Percentiles rank a stretch among this genome's conserved stretches.
Evolutionary conservation across 2,113 vertebrate species (phyloP).

Genomic region (Trematocara stigmaticum): DNA sequence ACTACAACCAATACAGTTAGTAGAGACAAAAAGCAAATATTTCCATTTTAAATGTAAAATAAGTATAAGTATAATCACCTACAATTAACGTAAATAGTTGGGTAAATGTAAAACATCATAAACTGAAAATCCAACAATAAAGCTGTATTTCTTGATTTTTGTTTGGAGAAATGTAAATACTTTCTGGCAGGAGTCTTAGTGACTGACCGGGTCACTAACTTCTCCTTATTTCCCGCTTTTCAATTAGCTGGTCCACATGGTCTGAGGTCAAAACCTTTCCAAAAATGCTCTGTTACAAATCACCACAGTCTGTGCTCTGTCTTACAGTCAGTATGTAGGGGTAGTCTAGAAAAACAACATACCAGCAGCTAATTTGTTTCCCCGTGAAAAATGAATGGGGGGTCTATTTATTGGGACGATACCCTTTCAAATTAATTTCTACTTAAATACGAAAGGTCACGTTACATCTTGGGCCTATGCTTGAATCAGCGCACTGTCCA

Average conservation of each 20-base stretch:
- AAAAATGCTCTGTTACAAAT: not conserved
- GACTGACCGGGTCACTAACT: not conserved
- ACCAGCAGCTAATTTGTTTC: slow-evolving; percentile 32
- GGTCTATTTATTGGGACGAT: not conserved
- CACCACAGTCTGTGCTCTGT: not conserved
- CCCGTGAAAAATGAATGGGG: slow-evolving; percentile 20
- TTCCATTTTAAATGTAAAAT: not conserved
- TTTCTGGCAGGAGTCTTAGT: not conserved
- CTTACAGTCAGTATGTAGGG: not conserved
- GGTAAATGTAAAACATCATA: not conserved
- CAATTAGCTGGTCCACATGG: slow-evolving; percentile 20
- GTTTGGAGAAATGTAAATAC: not conserved
- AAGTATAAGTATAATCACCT: not conserved
- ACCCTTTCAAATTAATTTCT: slow-evolving; percentile 13
- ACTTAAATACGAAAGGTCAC: not conserved
- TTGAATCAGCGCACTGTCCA: not conserved
- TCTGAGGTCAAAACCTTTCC: not conserved
- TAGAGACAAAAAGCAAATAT: not conserved
- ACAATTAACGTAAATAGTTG: not conserved
- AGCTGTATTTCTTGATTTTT: not conserved
- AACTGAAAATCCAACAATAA: not conserved
- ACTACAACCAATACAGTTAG: not conserved
- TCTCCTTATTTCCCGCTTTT: not conserved
- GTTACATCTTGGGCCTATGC: not conserved
- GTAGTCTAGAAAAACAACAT: slow-evolving; percentile 37